Evolutionary conservation across 2,888 invertebrate species (phyloP).

Genomic region (Celastrina argiolus): DNA sequence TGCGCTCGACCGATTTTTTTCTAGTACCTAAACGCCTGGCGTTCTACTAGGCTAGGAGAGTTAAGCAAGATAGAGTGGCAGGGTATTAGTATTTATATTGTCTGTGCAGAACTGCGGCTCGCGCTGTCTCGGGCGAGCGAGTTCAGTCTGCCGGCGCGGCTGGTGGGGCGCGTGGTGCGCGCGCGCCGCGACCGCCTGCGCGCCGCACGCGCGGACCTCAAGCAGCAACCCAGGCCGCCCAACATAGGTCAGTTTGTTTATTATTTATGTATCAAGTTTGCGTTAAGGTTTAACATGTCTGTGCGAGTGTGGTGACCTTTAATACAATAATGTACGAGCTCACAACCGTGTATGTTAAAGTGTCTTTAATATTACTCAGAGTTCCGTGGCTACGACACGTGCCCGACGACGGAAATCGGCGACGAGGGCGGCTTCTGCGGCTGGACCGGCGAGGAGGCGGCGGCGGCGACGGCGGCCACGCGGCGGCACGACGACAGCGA

Average conservation of each 20-base stretch:
- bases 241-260: conserved; percentile 14
- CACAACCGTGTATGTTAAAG: too few species aligned
- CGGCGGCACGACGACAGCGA: conserved; percentile 44
- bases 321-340: too few species aligned
- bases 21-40: too few species aligned
- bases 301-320: too few species aligned
- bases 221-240: conserved; percentile 11
- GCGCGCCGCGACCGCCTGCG: conserved; percentile 36
- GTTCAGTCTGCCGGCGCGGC: conserved; percentile 41
- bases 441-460: conserved; percentile 28
- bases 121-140: conserved; percentile 35
- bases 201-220: conserved; percentile 22
- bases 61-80: background rate
- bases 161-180: conserved; percentile 41
- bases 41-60: too few species aligned
- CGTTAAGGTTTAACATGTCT: too few species aligned
- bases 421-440: conserved; percentile 36
- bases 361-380: too few species aligned
- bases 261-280: too few species aligned
- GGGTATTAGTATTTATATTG: too few species aligned
- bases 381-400: conserved; percentile 44
- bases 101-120: conserved; percentile 36
- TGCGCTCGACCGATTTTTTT: too few species aligned
- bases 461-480: conserved; percentile 25
- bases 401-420: conserved; percentile 33